phyloP scores from a whole-genome alignment of 2,113 vertebrate species.

The Mirza zaza region DNA sequence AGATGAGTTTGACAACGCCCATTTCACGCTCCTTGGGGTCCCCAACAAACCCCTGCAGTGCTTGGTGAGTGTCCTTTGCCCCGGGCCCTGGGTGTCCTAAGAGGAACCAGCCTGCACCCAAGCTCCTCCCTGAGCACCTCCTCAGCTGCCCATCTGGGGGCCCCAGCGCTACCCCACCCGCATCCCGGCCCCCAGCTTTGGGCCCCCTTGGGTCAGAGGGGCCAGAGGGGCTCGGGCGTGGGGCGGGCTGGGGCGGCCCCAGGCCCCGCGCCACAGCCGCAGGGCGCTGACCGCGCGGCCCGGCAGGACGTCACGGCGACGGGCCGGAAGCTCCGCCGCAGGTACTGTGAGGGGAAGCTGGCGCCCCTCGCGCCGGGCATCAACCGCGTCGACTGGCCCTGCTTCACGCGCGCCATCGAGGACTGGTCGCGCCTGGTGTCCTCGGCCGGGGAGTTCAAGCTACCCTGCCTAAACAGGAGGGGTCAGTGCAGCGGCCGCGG shows the following conservation, averaged over 20 bases:
- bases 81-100: not conserved
- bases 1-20: conserved; percentile 76
- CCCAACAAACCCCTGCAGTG: conserved; percentile 66
- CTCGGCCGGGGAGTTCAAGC: conserved; percentile 52
- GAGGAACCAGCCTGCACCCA: not conserved
- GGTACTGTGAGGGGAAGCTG: conserved; percentile 56
- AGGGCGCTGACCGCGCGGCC: not conserved
- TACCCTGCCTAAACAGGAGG: conserved; percentile 48
- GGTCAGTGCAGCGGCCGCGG: not conserved
- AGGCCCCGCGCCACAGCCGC: not conserved
- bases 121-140: not conserved
- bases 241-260: not conserved
- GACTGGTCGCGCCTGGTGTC: conserved; percentile 77
- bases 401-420: conserved; percentile 64
- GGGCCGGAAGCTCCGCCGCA: conserved; percentile 46
- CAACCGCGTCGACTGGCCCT: conserved; percentile 64
- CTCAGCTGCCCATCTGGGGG: not conserved
- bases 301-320: conserved; percentile 65
- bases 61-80: conserved; percentile 49
- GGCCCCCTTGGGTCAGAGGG: not conserved
- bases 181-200: not conserved
- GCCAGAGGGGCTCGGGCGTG: not conserved
- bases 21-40: conserved; percentile 64
- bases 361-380: conserved; percentile 53
- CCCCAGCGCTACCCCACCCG: not conserved